Evolutionary conservation across 2,113 vertebrate genomes (phyloP), one percentile per base, ranked within the genome.

Genomic region (Plestiodon gilberti): DNA sequence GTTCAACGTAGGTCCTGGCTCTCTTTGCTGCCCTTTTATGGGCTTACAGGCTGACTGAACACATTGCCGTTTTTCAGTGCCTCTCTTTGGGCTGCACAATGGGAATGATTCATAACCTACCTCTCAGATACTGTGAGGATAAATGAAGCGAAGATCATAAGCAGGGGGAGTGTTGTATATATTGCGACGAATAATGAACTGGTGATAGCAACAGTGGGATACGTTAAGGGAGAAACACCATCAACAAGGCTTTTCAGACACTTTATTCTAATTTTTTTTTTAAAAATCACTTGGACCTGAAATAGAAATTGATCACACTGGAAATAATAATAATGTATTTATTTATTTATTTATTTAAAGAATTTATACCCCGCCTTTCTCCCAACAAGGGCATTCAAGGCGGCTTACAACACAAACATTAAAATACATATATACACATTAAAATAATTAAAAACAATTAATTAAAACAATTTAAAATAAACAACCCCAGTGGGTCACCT

Each of bases 131-230:
- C 13, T 61, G 59, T 61, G 3, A 69, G 67, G 30, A n/a, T 67
- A 30, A 67, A 67, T 67, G 30, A 67, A 67, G 33, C n/a, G 8
- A 69, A 69, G 67, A n/a, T 69, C 30, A 69, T 69, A 69, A 69
- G 67, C 67, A 69, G 65, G 78, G 89, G 28, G 81, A 48, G 80
- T 89, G 83, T 82, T 20, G n/a, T 87, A 62, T 33, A 48, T 71
- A 1, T 82, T 30, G 81, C 78, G 87, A 83, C 55, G 69, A 2
- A 18, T 88, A 64, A 43, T 91, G 2, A 65, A 65, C 28, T 67
- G 65, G 5, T 64, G 25, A 73, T 62, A 73, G 48, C 30, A 30
- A 22, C 11, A 69, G 35, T 33, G 40, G 61, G 18, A 17, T 52
- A 69, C 8, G 38, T 6, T 11, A 33, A 69, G 20, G 6, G 62